These are phyloP conservation scores for Heliconius hortense DNA, from an alignment of 2,888 invertebrate species.

Conservation along the genomic window DNA sequence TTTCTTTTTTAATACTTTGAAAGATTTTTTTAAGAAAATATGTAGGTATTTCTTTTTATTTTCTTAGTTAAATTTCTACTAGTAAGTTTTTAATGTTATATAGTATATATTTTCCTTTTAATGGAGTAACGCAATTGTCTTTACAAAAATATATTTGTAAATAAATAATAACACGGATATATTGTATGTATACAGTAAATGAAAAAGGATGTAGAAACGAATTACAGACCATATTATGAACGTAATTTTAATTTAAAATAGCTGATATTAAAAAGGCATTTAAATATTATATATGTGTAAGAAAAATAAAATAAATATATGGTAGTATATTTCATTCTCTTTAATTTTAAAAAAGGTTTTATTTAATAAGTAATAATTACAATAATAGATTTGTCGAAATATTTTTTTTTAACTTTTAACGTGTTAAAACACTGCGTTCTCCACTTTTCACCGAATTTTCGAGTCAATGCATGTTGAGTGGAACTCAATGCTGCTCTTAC, in stretches of 20 bases:
- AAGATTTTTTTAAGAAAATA: too few species aligned
- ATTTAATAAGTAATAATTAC: background rate
- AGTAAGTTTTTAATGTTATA: background rate
- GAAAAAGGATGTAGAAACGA: background rate
- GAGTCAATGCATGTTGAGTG: too few species aligned
- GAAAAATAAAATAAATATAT: background rate
- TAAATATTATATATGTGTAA: background rate
- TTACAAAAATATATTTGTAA: background rate
- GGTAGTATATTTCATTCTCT: background rate
- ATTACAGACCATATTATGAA: background rate
- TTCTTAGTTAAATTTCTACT: background rate
- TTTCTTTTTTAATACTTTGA: too few species aligned
- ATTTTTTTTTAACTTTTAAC: too few species aligned
- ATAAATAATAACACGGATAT: background rate
- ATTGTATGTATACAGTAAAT: background rate
- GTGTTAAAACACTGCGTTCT: too few species aligned
- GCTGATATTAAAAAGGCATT: constrained; percentile 2
- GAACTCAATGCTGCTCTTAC: too few species aligned
- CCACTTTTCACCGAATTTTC: too few species aligned
- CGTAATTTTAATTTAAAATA: background rate
- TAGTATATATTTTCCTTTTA: background rate
- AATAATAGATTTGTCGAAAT: background rate
- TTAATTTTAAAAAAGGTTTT: background rate
- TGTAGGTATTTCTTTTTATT: background rate
- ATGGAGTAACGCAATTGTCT: background rate